A percentile compares a stretch with the other conserved stretches of the same genome.
phyloP scores from a whole-genome alignment of 2,888 invertebrate genomes.

The Ditylenchus weischeri region DNA sequence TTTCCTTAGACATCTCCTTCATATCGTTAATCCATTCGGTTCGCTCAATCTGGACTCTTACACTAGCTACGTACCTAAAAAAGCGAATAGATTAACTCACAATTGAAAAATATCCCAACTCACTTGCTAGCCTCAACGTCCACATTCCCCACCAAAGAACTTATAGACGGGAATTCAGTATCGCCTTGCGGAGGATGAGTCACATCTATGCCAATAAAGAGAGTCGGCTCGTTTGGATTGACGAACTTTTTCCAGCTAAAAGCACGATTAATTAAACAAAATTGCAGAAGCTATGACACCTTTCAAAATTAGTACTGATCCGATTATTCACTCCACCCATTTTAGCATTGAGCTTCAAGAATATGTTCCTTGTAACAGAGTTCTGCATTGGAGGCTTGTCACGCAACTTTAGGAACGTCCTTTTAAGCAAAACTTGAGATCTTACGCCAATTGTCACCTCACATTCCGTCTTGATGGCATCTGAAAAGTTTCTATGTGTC shows the following conservation, averaged over 20 bases:
- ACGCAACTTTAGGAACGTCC: constrained; percentile 53
- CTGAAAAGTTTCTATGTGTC: constrained; percentile 12
- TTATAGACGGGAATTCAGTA: constrained; percentile 61
- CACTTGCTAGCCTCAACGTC: constrained; percentile 51
- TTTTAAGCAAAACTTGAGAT: constrained; percentile 57
- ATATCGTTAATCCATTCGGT: constrained; percentile 19
- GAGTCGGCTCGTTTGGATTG: constrained; percentile 62
- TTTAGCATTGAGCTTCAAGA: constrained; percentile 69
- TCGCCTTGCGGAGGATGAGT: constrained; percentile 82
- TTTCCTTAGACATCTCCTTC: constrained; percentile 30
- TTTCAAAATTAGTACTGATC: constrained; percentile 41
- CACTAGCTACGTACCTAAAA: constrained; percentile 84
- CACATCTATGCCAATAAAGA: constrained; percentile 84
- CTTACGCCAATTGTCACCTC: constrained; percentile 54
- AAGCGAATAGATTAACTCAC: neutral
- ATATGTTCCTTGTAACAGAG: constrained; percentile 65
- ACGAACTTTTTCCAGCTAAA: constrained; percentile 29
- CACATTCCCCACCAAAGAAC: constrained; percentile 62
- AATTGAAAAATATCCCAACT: constrained; percentile 15
- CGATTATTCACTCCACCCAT: constrained; percentile 76
- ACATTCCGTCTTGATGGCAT: constrained; percentile 62
- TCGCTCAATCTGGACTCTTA: constrained; percentile 78
- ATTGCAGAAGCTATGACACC: neutral
- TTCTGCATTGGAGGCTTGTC: constrained; percentile 46
- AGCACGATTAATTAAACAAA: neutral